Base-by-base conservation (phyloP, 2,888 invertebrate species). In the Lasioglossum oenotherae region DNA sequence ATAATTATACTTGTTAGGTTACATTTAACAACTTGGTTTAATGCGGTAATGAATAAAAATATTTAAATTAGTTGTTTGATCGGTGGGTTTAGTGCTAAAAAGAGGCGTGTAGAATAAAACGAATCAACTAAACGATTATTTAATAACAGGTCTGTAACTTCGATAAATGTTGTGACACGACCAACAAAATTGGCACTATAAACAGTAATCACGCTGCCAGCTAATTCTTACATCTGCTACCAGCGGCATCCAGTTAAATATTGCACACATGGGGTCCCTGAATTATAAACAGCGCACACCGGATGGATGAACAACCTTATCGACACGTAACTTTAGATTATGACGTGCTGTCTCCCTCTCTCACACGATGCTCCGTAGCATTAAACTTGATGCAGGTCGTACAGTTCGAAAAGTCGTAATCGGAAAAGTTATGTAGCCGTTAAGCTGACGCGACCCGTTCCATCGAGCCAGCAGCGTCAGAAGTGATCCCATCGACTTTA, bases 371-470 rank as follows among this genome's bases (percentile, higher is more conserved):
- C 69, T 46, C 38, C 19, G 71, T 8, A 74, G 74, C 57, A 78
- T 78, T 82, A 79, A 82, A 82, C 79, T 79, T 67, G 67, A 74
- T 74, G 78, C 53, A 35, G 38, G 46, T 73, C 57, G 60, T 27
- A 44, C 67, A 79, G 79, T 69, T 74, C 44, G 16, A 79, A 69
- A 78, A 79, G 74, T 74, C 74, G 74, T 82, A 82, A 82, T 82
- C 79, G 82, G 69, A 79, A 82, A 79, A 82, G 74, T 82, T 82
- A 79, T 67, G 57, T 74, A 23, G 14, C 79, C 69, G 69, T 80
- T 80, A 80, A 80, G 69, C 76, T 80, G 76, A 80, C 76, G 31
- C 46, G 46, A 53, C 74, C 19, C n/a, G 27, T n/a, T 64, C 49
- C 27, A 12, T 44, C 72, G 44, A n/a, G 38, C 16, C 38, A 44